Evolutionary conservation across 2,888 invertebrate species (phyloP).

Genomic region (Cheilosia scutellata): DNA sequence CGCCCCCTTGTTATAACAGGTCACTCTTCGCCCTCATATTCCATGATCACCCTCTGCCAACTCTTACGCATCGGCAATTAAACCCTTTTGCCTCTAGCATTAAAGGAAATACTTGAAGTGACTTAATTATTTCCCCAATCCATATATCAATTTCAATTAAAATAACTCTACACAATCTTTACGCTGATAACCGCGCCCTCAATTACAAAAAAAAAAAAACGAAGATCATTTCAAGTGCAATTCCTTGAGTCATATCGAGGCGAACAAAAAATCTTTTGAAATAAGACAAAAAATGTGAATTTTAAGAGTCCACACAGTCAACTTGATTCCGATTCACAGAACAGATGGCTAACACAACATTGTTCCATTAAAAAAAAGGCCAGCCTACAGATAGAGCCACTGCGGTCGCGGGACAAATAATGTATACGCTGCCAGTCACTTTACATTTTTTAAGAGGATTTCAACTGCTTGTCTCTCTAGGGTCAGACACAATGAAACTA

Average conservation of each 20-base stretch:
- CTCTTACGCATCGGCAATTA: too few species aligned
- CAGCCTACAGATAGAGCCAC: slow-evolving; percentile 22
- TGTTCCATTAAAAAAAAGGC: slow-evolving; percentile 43
- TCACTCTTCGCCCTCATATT: not conserved
- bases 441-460: slow-evolving; percentile 64
- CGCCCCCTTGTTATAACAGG: too few species aligned
- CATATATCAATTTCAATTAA: slow-evolving; percentile 66
- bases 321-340: slow-evolving; percentile 40
- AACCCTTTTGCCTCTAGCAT: slow-evolving; percentile 11
- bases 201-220: slow-evolving; percentile 5
- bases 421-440: slow-evolving; percentile 42
- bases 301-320: slow-evolving; percentile 38
- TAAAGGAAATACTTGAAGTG: slow-evolving; percentile 44
- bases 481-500: slow-evolving; percentile 66
- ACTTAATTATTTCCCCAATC: slow-evolving; percentile 56
- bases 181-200: slow-evolving; percentile 47
- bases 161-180: slow-evolving; percentile 48
- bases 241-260: slow-evolving; percentile 37
- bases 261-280: slow-evolving; percentile 21
- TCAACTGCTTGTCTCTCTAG: slow-evolving; percentile 52
- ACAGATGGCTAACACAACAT: slow-evolving; percentile 72
- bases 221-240: slow-evolving; percentile 52
- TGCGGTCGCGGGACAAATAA: slow-evolving; percentile 37
- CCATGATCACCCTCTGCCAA: too few species aligned
- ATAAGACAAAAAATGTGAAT: slow-evolving; percentile 41